A percentile compares a stretch with the other conserved stretches of the same genome.
Evolutionary conservation across 2,888 invertebrate genomes (phyloP).

Genomic region (Drosophila merina): DNA sequence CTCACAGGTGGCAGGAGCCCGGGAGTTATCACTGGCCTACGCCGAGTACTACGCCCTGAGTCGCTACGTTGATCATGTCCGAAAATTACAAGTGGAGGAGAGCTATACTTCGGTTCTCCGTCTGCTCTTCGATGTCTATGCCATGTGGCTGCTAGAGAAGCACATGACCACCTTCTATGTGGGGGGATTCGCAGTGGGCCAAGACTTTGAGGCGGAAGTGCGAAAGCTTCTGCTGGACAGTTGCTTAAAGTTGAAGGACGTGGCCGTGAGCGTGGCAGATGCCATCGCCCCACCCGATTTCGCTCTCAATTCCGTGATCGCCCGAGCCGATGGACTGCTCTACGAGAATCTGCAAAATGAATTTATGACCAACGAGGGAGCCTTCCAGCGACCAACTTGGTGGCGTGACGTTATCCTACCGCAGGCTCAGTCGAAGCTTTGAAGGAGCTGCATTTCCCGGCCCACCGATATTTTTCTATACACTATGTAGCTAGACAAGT

Average conservation of each 20-base stretch:
- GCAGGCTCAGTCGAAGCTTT: slow-evolving; percentile 79
- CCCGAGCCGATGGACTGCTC: slow-evolving; percentile 90
- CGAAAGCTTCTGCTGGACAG: slow-evolving; percentile 88
- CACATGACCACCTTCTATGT: slow-evolving; percentile 90
- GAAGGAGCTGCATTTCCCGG: slow-evolving; percentile 2
- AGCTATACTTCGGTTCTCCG: slow-evolving; percentile 84
- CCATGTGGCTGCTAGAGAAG: slow-evolving; percentile 87
- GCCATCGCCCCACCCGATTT: slow-evolving; percentile 95
- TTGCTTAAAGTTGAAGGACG: slow-evolving; percentile 89
- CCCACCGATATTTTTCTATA: background rate
- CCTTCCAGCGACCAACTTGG: slow-evolving; percentile 90
- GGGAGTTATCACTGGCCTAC: slow-evolving; percentile 90
- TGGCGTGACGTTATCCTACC: slow-evolving; percentile 87
- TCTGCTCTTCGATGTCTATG: slow-evolving; percentile 86
- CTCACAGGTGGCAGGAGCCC: slow-evolving; percentile 92
- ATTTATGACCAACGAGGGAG: slow-evolving; percentile 88
- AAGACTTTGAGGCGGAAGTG: slow-evolving; percentile 86
- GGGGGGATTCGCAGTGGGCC: slow-evolving; percentile 85
- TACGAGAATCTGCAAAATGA: slow-evolving; percentile 90
- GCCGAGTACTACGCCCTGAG: slow-evolving; percentile 88
- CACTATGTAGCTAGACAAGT: slow-evolving; percentile 44
- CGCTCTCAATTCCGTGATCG: slow-evolving; percentile 93
- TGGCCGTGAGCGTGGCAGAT: slow-evolving; percentile 92
- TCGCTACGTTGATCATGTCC: slow-evolving; percentile 74
- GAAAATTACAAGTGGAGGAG: slow-evolving; percentile 80